These are phyloP conservation scores for Xylocampa areola DNA, from an alignment of 2,888 invertebrate genomes.

Conservation along the genomic window DNA sequence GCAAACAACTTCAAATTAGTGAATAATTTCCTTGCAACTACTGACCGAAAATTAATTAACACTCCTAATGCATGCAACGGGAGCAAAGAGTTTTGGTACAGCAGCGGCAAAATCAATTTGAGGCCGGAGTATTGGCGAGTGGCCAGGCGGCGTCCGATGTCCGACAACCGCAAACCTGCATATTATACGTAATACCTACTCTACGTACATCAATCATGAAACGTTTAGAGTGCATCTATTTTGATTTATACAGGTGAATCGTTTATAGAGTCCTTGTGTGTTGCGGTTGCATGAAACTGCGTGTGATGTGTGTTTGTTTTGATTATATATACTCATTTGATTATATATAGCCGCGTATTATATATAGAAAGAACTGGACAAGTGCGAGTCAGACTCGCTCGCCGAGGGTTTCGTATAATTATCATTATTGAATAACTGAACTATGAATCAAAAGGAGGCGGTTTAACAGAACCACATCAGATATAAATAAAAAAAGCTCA, in stretches of 20 bases:
- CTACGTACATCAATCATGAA: slow-evolving; percentile 64
- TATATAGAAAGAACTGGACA: too few species aligned
- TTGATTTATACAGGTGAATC: slow-evolving; percentile 63
- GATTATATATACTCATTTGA: too few species aligned
- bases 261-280: slow-evolving; percentile 54
- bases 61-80: slow-evolving; percentile 75
- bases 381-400: too few species aligned
- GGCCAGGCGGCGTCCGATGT: slow-evolving; percentile 74
- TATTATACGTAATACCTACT: slow-evolving; percentile 67
- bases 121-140: slow-evolving; percentile 80
- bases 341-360: too few species aligned
- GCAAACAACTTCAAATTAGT: slow-evolving; percentile 33
- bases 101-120: slow-evolving; percentile 85
- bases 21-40: slow-evolving; percentile 41
- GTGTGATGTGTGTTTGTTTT: slow-evolving; percentile 20
- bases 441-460: too few species aligned
- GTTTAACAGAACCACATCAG: too few species aligned
- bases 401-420: too few species aligned
- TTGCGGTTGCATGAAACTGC: slow-evolving; percentile 48
- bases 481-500: too few species aligned
- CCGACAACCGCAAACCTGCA: slow-evolving; percentile 72
- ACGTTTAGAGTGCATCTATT: slow-evolving; percentile 64
- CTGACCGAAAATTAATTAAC: slow-evolving; percentile 75
- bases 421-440: too few species aligned
- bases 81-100: slow-evolving; percentile 79